phyloP scores from a whole-genome alignment of 2,797 vertebrate genomes.

The Gobionotothen gibberifrons region DNA sequence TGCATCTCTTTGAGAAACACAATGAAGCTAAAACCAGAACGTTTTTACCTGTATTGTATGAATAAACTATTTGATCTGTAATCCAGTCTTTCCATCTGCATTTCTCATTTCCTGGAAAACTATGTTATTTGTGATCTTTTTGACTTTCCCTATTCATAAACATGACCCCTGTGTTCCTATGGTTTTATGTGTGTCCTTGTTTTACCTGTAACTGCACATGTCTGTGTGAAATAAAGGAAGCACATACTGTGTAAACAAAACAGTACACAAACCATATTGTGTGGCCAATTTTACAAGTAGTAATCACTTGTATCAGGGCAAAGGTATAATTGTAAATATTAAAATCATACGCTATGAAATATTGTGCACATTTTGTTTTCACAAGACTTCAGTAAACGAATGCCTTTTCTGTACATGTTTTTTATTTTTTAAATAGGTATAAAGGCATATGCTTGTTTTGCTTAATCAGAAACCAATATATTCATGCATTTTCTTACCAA shows the following conservation, averaged over 20 bases:
- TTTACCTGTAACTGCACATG: constrained; percentile 23
- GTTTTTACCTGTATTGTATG: constrained; percentile 21
- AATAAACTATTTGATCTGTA: constrained; percentile 16
- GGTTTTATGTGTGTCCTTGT: constrained; percentile 16
- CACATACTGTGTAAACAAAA: constrained; percentile 42
- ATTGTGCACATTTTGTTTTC: constrained; percentile 25
- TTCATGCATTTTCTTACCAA: no score
- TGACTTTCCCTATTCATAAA: constrained; percentile 8
- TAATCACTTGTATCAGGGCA: constrained; percentile 55
- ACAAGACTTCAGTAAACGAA: neutral
- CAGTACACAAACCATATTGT: constrained; percentile 31
- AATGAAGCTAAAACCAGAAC: constrained; percentile 45
- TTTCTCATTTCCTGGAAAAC: neutral
- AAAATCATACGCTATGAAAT: constrained; percentile 58
- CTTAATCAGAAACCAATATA: no score
- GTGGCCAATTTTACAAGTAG: constrained; percentile 37
- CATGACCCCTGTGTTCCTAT: neutral
- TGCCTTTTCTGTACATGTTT: neutral
- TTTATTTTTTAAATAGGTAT: neutral
- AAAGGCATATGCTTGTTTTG: neutral
- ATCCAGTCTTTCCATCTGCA: constrained; percentile 14
- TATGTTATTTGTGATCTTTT: constrained; percentile 7
- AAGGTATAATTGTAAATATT: constrained; percentile 73
- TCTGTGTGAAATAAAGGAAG: constrained; percentile 46
- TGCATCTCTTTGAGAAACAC: constrained; percentile 31